phyloP scores from a whole-genome alignment of 2,113 vertebrate species.

The Rhynchomys soricoides region DNA sequence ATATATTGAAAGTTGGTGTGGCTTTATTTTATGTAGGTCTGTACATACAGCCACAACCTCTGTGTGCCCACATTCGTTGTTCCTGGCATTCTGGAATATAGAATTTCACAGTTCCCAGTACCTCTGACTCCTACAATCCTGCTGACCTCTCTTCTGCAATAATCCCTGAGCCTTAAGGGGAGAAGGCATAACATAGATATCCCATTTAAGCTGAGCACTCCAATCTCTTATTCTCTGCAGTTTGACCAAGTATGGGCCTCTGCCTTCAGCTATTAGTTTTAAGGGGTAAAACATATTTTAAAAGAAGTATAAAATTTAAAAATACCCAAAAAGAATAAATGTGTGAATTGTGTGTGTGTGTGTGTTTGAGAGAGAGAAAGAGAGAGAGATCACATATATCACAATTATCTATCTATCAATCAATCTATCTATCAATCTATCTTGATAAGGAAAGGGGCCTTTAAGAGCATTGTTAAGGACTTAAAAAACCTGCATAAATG shows the following conservation, averaged over 20 bases:
- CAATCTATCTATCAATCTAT: no score
- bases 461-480: constrained; percentile 16
- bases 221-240: background rate
- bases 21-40: background rate
- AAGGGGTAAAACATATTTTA: background rate
- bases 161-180: background rate
- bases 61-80: no score
- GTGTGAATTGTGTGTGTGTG: background rate
- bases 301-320: constrained; percentile 37
- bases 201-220: background rate
- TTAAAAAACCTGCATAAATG: background rate
- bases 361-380: no score
- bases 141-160: background rate
- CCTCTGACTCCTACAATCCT: background rate
- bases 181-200: background rate
- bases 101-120: background rate
- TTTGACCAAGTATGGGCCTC: background rate
- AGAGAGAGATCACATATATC: no score
- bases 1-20: background rate
- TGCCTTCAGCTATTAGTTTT: background rate
- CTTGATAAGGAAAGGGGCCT: constrained; percentile 11
- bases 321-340: constrained; percentile 8
- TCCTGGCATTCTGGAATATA: background rate
- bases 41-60: background rate
- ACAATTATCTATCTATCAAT: no score